phyloP scores from a whole-genome alignment of 2,888 invertebrate species.

The Sepioteuthis lessoniana region DNA sequence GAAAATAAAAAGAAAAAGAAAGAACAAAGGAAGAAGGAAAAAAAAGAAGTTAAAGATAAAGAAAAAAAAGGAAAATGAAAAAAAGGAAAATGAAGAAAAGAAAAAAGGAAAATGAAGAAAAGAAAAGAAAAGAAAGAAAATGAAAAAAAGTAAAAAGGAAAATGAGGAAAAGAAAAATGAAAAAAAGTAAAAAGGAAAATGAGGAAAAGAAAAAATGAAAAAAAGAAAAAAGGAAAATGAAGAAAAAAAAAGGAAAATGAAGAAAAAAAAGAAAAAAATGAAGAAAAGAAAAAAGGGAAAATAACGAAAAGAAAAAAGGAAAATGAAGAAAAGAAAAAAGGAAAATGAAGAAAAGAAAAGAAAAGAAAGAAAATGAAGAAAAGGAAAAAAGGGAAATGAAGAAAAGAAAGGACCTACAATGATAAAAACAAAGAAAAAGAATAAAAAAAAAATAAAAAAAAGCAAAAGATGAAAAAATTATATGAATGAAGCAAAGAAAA shows the following conservation, averaged over 20 bases:
- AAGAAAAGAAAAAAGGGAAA: too few species aligned
- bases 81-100: neutral
- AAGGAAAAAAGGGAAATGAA: too few species aligned
- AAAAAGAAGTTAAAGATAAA: neutral
- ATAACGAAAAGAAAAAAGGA: too few species aligned
- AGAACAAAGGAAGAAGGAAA: neutral
- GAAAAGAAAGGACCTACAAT: too few species aligned
- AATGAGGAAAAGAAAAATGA: neutral
- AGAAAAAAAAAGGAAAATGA: neutral
- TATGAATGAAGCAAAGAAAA: too few species aligned
- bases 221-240: neutral
- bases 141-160: neutral
- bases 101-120: neutral
- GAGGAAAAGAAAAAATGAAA: neutral
- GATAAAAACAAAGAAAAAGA: too few species aligned
- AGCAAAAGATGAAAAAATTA: too few species aligned
- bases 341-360: too few species aligned
- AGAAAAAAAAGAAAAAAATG: neutral
- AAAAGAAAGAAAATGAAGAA: too few species aligned
- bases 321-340: too few species aligned
- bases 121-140: neutral
- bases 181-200: neutral
- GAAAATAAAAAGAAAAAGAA: too few species aligned
- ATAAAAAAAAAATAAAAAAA: too few species aligned
- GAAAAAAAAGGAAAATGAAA: neutral